Evolutionary conservation across 1,140 invertebrate genomes (phyloP).

Genomic region (Euura lappo): DNA sequence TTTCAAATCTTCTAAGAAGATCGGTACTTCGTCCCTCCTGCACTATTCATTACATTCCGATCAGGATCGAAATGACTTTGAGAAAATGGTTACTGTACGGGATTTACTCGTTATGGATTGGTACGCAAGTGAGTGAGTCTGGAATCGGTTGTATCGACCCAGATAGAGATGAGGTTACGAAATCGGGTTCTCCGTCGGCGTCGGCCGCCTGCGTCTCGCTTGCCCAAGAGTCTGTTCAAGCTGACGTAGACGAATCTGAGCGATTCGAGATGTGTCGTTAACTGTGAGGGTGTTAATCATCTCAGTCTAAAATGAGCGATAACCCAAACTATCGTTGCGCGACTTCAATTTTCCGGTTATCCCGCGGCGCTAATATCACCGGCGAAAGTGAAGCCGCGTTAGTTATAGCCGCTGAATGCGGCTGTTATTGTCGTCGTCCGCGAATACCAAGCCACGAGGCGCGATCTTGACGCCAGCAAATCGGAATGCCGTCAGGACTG

Average conservation of each 20-base stretch:
- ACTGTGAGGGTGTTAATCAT: background rate
- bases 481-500: slow-evolving; percentile 20
- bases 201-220: background rate
- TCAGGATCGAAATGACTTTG: no score
- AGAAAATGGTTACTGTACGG: no score
- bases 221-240: background rate
- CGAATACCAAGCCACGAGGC: slow-evolving; percentile 35
- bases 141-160: background rate
- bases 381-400: background rate
- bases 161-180: slow-evolving; percentile 1
- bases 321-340: background rate
- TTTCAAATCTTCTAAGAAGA: no score
- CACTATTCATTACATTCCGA: no score
- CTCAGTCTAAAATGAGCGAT: background rate
- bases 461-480: slow-evolving; percentile 14
- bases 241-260: background rate
- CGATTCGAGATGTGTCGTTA: background rate
- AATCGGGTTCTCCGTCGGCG: background rate
- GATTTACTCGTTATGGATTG: no score
- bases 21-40: no score
- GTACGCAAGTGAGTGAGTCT: no score
- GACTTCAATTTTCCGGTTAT: background rate
- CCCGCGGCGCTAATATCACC: background rate
- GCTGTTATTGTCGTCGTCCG: slow-evolving; percentile 51
- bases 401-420: slow-evolving; percentile 35